Evolutionary conservation across 35 echinoderm and acorn worm genomes (phyloP).

Genomic region (Holothuria glaberrima): DNA sequence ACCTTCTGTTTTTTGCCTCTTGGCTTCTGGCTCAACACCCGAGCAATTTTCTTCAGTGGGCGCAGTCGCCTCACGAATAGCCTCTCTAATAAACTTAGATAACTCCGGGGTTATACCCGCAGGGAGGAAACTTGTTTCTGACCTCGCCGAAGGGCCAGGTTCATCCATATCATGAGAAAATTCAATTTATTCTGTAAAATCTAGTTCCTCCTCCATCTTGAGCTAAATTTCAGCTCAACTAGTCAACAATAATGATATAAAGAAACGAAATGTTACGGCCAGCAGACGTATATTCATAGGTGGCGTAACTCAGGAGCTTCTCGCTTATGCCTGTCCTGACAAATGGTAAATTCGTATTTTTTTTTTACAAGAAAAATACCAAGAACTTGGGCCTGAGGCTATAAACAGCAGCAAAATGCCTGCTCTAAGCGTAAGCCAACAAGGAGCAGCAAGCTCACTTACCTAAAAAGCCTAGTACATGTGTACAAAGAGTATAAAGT

Average conservation of each 20-base stretch:
- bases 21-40: too few species aligned
- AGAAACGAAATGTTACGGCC: not conserved
- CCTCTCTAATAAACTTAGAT: too few species aligned
- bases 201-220: not conserved
- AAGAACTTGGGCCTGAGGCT: too few species aligned
- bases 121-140: not conserved
- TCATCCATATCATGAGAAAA: not conserved
- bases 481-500: too few species aligned
- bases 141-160: not conserved
- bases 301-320: not conserved
- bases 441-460: too few species aligned
- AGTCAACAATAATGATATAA: not conserved
- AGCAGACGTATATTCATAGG: not conserved
- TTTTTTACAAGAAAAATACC: not conserved
- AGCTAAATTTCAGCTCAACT: not conserved
- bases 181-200: not conserved
- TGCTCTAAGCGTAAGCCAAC: too few species aligned
- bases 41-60: too few species aligned
- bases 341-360: not conserved
- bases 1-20: too few species aligned
- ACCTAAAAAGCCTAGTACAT: too few species aligned
- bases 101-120: too few species aligned
- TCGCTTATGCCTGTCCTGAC: not conserved
- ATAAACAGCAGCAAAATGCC: too few species aligned
- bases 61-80: too few species aligned